A percentile compares a stretch with the other conserved stretches of the same genome.
Conservation (phyloP, 2,888 invertebrate species). For the Apomyelois bistriatella region DNA sequence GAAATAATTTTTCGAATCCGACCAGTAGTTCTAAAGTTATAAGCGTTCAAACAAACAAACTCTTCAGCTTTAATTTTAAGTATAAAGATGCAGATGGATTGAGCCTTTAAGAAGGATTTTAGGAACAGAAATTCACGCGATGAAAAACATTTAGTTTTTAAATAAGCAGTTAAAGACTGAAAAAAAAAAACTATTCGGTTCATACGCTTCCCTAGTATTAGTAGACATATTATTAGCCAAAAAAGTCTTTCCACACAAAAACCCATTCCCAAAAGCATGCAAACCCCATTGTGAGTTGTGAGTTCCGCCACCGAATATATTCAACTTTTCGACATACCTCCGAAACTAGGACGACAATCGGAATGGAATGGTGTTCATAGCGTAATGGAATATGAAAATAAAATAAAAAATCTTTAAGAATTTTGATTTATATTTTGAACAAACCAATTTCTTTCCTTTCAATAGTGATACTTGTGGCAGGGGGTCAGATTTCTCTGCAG, state of each 20-base stretch:
- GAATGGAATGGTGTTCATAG: conserved; percentile 41
- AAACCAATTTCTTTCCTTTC: not conserved
- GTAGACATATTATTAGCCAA: not conserved
- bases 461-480: too few relatives aligned
- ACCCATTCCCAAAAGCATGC: conserved; percentile 22
- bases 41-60: too few relatives aligned
- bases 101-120: too few relatives aligned
- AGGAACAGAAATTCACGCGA: too few relatives aligned
- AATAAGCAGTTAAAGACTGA: too few relatives aligned
- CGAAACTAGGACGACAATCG: conserved; percentile 49
- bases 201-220: not conserved
- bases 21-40: too few relatives aligned
- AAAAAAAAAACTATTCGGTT: not conserved
- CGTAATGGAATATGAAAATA: conserved; percentile 55
- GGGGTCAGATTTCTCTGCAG: too few relatives aligned
- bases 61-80: too few relatives aligned
- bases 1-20: too few relatives aligned
- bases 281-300: conserved; percentile 21
- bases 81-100: too few relatives aligned
- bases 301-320: conserved; percentile 36
- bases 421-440: not conserved
- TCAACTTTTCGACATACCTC: conserved; percentile 51
- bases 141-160: too few relatives aligned
- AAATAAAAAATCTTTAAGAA: conserved; percentile 35
- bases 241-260: not conserved